phyloP scores from a whole-genome alignment of 2,888 invertebrate species.

The Dryobotodes eremita region DNA sequence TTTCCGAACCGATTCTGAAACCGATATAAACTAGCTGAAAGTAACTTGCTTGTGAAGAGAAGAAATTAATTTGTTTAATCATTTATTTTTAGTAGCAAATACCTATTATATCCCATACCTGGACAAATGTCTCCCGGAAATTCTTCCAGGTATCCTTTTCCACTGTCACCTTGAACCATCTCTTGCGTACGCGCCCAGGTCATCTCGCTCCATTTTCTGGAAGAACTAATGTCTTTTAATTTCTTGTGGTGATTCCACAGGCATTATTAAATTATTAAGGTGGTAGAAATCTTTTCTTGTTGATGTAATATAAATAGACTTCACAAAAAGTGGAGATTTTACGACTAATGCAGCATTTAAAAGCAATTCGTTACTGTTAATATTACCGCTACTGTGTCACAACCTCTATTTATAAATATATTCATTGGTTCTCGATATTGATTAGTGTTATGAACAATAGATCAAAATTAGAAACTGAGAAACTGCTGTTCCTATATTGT shows the following conservation, averaged over 20 bases:
- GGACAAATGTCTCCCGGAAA: background rate
- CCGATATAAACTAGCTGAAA: background rate
- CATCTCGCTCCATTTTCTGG: too few species aligned
- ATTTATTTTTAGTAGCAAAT: background rate
- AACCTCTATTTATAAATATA: conserved; percentile 1
- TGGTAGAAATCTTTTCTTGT: background rate
- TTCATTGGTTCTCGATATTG: background rate
- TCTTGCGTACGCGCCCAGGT: too few species aligned
- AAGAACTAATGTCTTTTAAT: background rate
- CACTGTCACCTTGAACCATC: background rate
- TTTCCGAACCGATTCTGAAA: background rate
- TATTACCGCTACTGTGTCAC: background rate
- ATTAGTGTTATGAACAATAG: background rate
- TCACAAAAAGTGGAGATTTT: background rate
- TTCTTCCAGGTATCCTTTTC: background rate
- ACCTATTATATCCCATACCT: too few species aligned
- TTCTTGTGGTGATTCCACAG: background rate
- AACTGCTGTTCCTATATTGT: background rate
- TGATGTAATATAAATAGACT: background rate
- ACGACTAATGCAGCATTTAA: conserved; percentile 43
- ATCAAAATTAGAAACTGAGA: background rate
- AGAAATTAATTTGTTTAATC: background rate
- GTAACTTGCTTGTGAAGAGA: background rate
- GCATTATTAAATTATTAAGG: conserved; percentile 12
- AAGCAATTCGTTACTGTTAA: conserved; percentile 42